Percentiles rank a stretch among this genome's conserved stretches.
These are phyloP conservation scores for Onychomys arenicola DNA, from an alignment of 2,797 vertebrate species.

Conservation along the genomic window DNA sequence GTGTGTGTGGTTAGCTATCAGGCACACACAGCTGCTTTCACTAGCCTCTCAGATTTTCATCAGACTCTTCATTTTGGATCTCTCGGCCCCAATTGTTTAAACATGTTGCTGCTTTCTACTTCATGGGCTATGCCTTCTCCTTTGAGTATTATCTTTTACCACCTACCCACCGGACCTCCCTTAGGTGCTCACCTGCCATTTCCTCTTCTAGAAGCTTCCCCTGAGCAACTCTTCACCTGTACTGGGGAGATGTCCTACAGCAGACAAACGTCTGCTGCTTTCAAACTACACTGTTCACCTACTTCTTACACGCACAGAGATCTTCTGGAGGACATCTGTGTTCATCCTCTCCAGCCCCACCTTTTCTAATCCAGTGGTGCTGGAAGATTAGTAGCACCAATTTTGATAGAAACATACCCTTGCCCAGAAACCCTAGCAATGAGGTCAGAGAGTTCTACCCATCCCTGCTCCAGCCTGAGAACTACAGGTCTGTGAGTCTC, in stretches of 20 bases:
- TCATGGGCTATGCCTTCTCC: not conserved
- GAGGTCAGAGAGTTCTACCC: not conserved
- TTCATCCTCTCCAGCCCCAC: not conserved
- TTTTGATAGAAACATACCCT: not conserved
- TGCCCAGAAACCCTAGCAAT: not conserved
- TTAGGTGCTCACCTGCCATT: not conserved
- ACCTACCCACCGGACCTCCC: not conserved
- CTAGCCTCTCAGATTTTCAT: not conserved
- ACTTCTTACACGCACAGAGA: not conserved
- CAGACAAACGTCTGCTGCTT: not conserved
- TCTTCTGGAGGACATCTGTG: not conserved
- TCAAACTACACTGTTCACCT: not conserved
- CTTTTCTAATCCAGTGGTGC: not conserved
- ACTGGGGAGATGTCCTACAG: too few species aligned
- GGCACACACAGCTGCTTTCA: not conserved
- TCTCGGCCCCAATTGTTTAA: not conserved
- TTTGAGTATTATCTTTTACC: not conserved
- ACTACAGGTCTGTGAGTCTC: not conserved
- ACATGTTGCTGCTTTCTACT: not conserved
- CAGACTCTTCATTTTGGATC: not conserved
- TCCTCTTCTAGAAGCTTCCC: slow-evolving; percentile 17
- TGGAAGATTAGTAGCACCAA: not conserved
- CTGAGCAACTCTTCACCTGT: not conserved
- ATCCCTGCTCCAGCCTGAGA: not conserved
- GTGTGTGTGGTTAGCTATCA: not conserved